phyloP scores from a whole-genome alignment of 37 sponge, comb jelly and placozoan species.

The Halichondria panicea region DNA sequence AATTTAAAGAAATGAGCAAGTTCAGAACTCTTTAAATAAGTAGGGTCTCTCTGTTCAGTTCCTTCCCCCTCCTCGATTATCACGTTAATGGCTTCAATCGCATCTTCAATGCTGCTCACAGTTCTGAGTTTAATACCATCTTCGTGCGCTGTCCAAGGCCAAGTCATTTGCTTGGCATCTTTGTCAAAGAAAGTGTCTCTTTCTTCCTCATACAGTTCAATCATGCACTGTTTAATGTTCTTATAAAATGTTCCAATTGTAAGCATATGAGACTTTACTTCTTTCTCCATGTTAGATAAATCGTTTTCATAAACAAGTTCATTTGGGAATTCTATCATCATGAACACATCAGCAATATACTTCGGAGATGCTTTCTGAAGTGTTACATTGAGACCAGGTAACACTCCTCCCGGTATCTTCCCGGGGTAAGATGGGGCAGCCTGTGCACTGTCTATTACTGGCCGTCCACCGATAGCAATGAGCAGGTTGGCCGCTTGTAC shows the following conservation, averaged over 20 bases:
- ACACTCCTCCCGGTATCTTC: conserved; percentile 46
- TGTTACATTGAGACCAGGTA: conserved; percentile 23
- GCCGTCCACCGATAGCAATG: conserved; percentile 43
- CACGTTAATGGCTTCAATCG: conserved; percentile 31
- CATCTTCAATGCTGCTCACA: conserved; percentile 22
- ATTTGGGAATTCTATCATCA: conserved; percentile 45
- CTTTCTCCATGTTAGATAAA: background rate
- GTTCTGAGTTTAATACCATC: conserved; percentile 1
- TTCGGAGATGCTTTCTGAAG: conserved; percentile 22
- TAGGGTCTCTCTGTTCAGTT: conserved; percentile 33
- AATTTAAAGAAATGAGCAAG: conserved; percentile 21
- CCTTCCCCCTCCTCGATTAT: conserved; percentile 71
- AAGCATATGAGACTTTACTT: background rate
- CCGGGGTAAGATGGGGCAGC: conserved; percentile 27
- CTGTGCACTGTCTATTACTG: conserved; percentile 34
- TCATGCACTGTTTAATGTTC: conserved; percentile 44
- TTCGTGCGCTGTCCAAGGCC: conserved; percentile 25
- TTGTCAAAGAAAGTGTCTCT: background rate
- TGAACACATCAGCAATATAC: conserved; percentile 44
- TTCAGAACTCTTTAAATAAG: background rate
- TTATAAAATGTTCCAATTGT: conserved; percentile 71
- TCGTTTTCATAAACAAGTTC: background rate
- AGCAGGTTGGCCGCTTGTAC: conserved; percentile 54
- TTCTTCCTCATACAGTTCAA: too few species aligned
- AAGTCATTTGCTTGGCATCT: conserved; percentile 1